Evolutionary conservation across 2,888 invertebrate species (phyloP), one percentile per base, ranked within the genome.

Genomic region (Carpatolechia fugitivella): DNA sequence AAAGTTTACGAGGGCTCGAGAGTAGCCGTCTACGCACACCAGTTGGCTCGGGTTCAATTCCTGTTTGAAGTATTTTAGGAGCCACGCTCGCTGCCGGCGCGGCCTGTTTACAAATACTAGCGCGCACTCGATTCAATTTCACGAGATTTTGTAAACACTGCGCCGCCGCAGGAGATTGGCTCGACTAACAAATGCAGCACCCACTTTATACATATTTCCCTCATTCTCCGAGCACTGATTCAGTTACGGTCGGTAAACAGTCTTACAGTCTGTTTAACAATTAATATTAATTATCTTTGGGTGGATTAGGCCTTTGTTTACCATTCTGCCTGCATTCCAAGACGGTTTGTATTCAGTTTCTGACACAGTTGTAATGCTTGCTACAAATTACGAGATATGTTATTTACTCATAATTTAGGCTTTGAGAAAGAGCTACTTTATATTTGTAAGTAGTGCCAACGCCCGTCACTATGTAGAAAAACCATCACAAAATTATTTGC

Each of bases 71-170:
- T 89, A 90, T 89, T 89, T 88, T 82, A 64, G 83, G 88, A 85
- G 74, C 75, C 83, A 82, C 80, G 80, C 84, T 55, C 57, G 76
- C 74, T 69, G 74, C 69, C 69, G 63, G 68, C 71, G 74, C 76
- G n/a, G n/a, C 80, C 79, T 88, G 89, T 89, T 89, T 89, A 89
- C 89, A 84, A 90, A 90, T 89, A 87, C 80, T 85, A 81, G 80
- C 78, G 74, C 81, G 76, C 78, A 80, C 79, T 80, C 82, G 81
- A 82, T 86, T 85, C 80, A 76, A 85, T 84, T 85, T 74, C 82
- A 73, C 76, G 67, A 75, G 76, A 80, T 82, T 86, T 84, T 81
- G 82, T 87, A 88, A 89, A 85, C 86, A 87, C 61, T 75, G 74
- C 72, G 77, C 82, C 76, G 80, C n/a, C 80, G 81, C 73, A 75